phyloP scores from a whole-genome alignment of 2,888 invertebrate genomes.

The Lissonota sp. region DNA sequence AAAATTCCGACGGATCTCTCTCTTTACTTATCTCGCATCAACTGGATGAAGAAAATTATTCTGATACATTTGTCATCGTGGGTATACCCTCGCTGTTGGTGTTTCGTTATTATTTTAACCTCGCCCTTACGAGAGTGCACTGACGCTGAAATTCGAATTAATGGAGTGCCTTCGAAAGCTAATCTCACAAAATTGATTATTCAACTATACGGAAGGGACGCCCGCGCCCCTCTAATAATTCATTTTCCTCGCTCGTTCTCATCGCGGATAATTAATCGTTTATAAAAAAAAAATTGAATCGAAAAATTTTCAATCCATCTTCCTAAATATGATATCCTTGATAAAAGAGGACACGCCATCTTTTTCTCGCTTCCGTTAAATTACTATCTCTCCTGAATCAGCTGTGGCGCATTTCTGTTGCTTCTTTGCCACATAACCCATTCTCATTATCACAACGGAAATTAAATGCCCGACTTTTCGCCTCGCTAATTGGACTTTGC shows the following conservation, averaged over 20 bases:
- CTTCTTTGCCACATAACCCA: no score
- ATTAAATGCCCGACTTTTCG: no score
- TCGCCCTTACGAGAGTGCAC: slow-evolving; percentile 50
- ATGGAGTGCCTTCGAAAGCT: slow-evolving; percentile 60
- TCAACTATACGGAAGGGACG: slow-evolving; percentile 64
- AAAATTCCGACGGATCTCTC: slow-evolving; percentile 10
- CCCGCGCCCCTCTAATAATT: slow-evolving; percentile 67
- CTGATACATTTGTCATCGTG: slow-evolving; percentile 14
- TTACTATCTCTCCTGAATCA: no score
- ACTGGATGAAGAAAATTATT: background rate
- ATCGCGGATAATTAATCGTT: slow-evolving; percentile 20
- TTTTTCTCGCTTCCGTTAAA: no score
- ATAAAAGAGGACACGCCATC: no score
- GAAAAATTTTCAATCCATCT: no score
- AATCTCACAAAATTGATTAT: slow-evolving; percentile 47
- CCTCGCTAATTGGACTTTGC: no score
- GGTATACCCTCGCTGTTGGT: slow-evolving; percentile 38
- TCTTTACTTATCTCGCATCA: background rate
- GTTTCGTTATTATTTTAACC: background rate
- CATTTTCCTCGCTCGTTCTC: slow-evolving; percentile 29
- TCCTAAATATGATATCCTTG: no score
- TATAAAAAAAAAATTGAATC: slow-evolving; percentile 10
- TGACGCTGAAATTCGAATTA: slow-evolving; percentile 56
- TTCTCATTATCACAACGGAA: no score
- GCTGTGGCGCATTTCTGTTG: no score